Conservation (phyloP, 2,888 invertebrate species). For the Smittia sp. region DNA sequence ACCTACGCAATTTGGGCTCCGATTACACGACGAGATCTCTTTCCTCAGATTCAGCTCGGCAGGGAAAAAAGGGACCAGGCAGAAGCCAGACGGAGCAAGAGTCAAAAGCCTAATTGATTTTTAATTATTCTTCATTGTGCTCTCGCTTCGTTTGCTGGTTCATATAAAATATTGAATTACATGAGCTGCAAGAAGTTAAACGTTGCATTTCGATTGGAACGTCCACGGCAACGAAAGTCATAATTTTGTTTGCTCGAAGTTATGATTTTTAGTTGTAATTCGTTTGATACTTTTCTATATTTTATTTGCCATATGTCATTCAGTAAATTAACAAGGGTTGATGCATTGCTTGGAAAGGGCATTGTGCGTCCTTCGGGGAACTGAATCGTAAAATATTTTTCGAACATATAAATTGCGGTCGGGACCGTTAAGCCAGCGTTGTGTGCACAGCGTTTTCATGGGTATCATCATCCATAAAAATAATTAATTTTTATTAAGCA, state of each 20-base stretch:
- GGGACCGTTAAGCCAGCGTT: background rate
- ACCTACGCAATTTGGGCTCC: constrained; percentile 4
- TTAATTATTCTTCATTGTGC: constrained; percentile 32
- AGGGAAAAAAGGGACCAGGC: background rate
- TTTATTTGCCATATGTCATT: constrained; percentile 40
- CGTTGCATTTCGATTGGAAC: background rate
- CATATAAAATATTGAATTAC: constrained; percentile 37
- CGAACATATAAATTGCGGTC: background rate
- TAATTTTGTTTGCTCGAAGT: background rate
- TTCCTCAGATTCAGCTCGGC: background rate
- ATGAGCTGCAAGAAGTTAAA: background rate
- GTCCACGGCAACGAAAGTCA: constrained; percentile 3
- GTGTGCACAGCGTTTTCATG: constrained; percentile 5
- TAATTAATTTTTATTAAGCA: constrained; percentile 40
- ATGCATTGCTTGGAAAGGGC: background rate
- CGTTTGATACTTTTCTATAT: background rate
- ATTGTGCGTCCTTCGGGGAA: background rate
- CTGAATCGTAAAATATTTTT: constrained; percentile 3
- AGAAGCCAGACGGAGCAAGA: constrained; percentile 6
- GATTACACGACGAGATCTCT: constrained; percentile 8
- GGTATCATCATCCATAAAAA: constrained; percentile 32
- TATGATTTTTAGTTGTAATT: too few species aligned
- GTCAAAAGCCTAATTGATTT: constrained; percentile 39
- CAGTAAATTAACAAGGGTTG: constrained; percentile 40
- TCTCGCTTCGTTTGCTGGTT: background rate